Conservation (phyloP, 2,888 invertebrate genomes). For the Drosophila phalerata region DNA sequence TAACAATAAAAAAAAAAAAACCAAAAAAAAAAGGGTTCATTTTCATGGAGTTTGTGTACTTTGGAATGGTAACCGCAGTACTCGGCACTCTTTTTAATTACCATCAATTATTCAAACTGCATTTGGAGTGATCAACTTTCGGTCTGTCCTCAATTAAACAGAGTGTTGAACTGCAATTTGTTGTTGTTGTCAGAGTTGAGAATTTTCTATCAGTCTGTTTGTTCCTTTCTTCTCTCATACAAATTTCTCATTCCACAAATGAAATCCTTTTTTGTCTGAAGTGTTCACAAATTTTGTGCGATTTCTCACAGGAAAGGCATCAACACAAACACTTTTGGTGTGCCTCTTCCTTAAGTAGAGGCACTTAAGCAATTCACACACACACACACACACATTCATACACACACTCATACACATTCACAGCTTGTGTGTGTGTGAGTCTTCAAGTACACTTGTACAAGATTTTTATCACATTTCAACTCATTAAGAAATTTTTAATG, state of each 20-base stretch:
- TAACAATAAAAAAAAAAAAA: not conserved
- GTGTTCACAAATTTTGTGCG: slow-evolving; percentile 78
- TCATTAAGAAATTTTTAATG: slow-evolving; percentile 76
- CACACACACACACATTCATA: slow-evolving; percentile 19
- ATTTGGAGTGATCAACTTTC: slow-evolving; percentile 85
- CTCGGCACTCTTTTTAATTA: slow-evolving; percentile 81
- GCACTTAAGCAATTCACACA: slow-evolving; percentile 59
- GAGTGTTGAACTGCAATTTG: slow-evolving; percentile 49
- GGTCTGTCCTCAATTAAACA: slow-evolving; percentile 75
- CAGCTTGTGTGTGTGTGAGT: slow-evolving; percentile 23
- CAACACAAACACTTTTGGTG: slow-evolving; percentile 84
- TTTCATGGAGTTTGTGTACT: not conserved
- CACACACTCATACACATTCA: slow-evolving; percentile 6
- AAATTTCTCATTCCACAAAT: slow-evolving; percentile 14
- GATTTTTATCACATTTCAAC: slow-evolving; percentile 72
- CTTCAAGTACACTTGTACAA: slow-evolving; percentile 47
- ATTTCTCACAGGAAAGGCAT: slow-evolving; percentile 85
- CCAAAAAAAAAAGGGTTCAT: not conserved
- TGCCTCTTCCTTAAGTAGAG: slow-evolving; percentile 47
- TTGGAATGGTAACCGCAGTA: slow-evolving; percentile 38
- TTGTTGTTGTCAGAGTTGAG: not conserved
- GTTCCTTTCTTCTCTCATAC: not conserved
- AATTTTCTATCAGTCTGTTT: slow-evolving; percentile 12
- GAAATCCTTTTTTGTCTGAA: slow-evolving; percentile 47
- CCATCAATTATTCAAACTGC: slow-evolving; percentile 85